Base-by-base conservation (phyloP, 2,797 vertebrate genomes). In the Sebastes matsubarae region DNA sequence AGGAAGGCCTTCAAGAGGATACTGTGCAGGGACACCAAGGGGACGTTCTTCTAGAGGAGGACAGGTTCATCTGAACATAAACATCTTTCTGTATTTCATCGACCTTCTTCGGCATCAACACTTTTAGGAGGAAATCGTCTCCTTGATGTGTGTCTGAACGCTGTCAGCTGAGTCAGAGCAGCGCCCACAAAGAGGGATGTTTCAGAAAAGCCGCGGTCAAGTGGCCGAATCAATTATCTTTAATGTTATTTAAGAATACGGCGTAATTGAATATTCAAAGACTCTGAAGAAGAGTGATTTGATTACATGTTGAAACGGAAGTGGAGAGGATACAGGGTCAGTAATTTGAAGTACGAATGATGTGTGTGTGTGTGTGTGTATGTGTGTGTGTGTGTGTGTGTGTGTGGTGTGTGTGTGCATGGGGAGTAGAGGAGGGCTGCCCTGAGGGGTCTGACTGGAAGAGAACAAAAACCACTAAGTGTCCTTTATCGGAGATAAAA, bases 1-100 rank as follows among this genome's bases (percentile, higher is more conserved):
- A 96, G 96, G 71, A 96, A 93, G 68, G 97, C 97, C 81, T 97
- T 97, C 90, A 97, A 95, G 86, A 97, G 89, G 91, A 95, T 98
- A 84, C 96, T 97, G 79, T 95, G 92, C 85, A 95, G 94, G 77
- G 81, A 81, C 77, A 87, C 72, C 2, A 94, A 94, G 77, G 91
- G 86, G 0, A 93, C 90, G 1, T 83, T 83, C 81, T 92, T 93
- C 69, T 95, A 88, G 83, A 70, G 14, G 46, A 50, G 11, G 46
- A 42, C 38, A 36, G 34, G 10, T 36, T 36, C 34, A 36, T 36
- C 34, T 12, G 10, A 36, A 36, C 34, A 36, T 36, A 11, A 12
- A 36, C 11, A 36, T 4, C 34, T 36, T 36, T 36, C 6, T 69
- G 61, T 67, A 57, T 66, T 34, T 13, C 38, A 64, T 13, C n/a